A percentile compares a stretch with the other conserved stretches of the same genome.
These are phyloP conservation scores for Trypoxylon attenuatum DNA, from an alignment of 2,888 invertebrate species.

Conservation along the genomic window DNA sequence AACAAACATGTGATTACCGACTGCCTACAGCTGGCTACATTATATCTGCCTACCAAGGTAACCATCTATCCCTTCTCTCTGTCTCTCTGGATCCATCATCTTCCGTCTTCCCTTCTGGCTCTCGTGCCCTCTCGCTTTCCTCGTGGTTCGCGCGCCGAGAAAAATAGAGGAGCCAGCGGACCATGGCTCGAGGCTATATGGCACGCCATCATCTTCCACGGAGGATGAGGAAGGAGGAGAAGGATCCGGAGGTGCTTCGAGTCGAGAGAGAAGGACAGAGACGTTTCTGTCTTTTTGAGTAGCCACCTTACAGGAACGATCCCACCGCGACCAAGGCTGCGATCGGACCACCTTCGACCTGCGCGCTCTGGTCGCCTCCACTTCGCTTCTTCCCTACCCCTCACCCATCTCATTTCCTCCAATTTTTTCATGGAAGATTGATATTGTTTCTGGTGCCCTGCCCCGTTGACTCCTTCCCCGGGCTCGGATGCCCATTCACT, in stretches of 20 bases:
- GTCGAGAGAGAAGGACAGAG: slow-evolving; percentile 21
- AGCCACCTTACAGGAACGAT: slow-evolving; percentile 35
- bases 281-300: slow-evolving; percentile 47
- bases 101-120: slow-evolving; percentile 39
- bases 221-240: slow-evolving; percentile 30
- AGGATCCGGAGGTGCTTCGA: slow-evolving; percentile 19
- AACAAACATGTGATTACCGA: slow-evolving; percentile 75
- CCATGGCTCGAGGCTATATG: slow-evolving; percentile 48
- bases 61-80: slow-evolving; percentile 58
- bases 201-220: slow-evolving; percentile 54
- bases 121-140: slow-evolving; percentile 22
- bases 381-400: too few species aligned
- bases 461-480: not conserved
- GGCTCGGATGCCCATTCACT: not conserved
- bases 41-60: slow-evolving; percentile 71
- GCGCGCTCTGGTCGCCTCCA: slow-evolving; percentile 12
- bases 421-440: not conserved
- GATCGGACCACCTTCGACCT: slow-evolving; percentile 43
- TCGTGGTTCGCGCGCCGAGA: slow-evolving; percentile 20
- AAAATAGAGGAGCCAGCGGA: slow-evolving; percentile 40
- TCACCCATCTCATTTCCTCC: not conserved
- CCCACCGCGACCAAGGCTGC: slow-evolving; percentile 13
- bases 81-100: slow-evolving; percentile 47
- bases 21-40: slow-evolving; percentile 74
- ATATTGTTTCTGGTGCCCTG: not conserved